Conservation (phyloP, 2,888 invertebrate genomes). For the Dioctria linearis region DNA sequence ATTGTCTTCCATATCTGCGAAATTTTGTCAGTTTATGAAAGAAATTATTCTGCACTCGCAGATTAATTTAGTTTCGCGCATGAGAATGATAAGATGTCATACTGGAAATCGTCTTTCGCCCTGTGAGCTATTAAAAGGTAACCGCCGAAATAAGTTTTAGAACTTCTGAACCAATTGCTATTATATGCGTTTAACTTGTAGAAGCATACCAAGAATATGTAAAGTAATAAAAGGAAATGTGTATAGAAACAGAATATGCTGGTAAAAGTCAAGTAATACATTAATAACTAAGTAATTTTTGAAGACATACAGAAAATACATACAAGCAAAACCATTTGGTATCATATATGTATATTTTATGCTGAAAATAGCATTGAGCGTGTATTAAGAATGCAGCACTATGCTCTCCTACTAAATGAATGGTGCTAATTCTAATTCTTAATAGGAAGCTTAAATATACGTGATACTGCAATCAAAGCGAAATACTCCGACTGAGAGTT, state of each 20-base stretch:
- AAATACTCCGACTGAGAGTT: neutral
- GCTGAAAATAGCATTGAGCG: neutral
- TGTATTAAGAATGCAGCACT: neutral
- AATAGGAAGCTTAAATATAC: conserved; percentile 29
- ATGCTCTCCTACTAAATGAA: neutral
- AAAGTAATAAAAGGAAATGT: no score
- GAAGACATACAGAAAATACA: neutral
- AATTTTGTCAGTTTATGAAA: no score
- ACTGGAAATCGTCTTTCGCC: neutral
- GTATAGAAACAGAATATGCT: no score
- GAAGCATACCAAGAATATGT: no score
- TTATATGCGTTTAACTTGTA: no score
- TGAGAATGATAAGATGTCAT: neutral
- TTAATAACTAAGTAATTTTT: neutral
- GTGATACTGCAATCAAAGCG: conserved; percentile 19
- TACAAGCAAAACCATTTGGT: neutral
- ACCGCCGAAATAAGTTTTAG: no score
- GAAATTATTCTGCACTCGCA: neutral
- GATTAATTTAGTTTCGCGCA: neutral
- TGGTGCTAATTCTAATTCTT: conserved; percentile 5
- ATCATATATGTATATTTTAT: neutral
- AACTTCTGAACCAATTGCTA: no score
- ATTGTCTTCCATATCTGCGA: no score
- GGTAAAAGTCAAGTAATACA: no score
- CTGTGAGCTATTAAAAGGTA: no score